Conservation (phyloP, 2,888 invertebrate genomes). For the Subacronicta megacephala region DNA sequence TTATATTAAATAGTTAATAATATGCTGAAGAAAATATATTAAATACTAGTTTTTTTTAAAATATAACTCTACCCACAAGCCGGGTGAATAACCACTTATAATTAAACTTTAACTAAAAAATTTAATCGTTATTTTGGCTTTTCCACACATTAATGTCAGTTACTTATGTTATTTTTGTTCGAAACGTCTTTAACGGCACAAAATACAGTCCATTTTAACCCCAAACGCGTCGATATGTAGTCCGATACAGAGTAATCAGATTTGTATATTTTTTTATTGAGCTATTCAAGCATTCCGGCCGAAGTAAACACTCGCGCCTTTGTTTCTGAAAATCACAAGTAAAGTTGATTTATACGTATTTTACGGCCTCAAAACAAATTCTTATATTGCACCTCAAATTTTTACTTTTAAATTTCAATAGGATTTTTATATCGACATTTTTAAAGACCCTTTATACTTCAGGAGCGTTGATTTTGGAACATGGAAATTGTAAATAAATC, state of each 20-base stretch:
- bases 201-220: not conserved
- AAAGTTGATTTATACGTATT: conserved; percentile 38
- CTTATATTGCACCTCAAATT: conserved; percentile 23
- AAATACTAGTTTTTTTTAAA: no score
- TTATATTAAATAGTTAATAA: no score
- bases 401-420: conserved; percentile 20
- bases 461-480: no score
- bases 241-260: conserved; percentile 3
- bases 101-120: no score
- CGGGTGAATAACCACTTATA: no score
- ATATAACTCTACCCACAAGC: no score
- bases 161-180: not conserved
- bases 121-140: no score
- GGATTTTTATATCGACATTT: conserved; percentile 13
- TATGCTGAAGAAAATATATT: no score
- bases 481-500: no score
- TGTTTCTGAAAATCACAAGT: conserved; percentile 25
- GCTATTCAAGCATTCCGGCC: conserved; percentile 1
- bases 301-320: conserved; percentile 18
- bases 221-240: no score
- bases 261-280: conserved; percentile 1
- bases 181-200: not conserved
- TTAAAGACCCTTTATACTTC: conserved; percentile 26
- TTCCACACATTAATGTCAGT: no score
- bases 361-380: conserved; percentile 31